Conservation (phyloP, 1,140 invertebrate species). For the Microplitis demolitor region DNA sequence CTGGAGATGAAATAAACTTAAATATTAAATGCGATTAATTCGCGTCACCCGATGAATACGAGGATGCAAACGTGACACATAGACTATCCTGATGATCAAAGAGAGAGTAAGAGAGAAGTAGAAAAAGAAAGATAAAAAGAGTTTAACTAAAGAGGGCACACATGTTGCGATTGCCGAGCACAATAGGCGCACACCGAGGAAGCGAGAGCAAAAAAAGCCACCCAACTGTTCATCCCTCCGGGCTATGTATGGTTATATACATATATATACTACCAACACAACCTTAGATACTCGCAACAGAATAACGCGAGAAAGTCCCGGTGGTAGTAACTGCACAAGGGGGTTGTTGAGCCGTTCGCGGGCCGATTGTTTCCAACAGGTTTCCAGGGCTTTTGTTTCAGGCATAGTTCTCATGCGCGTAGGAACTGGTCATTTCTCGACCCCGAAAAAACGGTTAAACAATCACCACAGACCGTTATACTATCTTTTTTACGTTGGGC, state of each 20-base stretch:
- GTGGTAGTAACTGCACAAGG: slow-evolving; percentile 27
- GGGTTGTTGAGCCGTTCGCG: background rate
- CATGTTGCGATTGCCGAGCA: slow-evolving; percentile 1
- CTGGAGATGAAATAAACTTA: no score
- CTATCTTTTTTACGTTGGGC: no score
- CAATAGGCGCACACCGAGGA: background rate
- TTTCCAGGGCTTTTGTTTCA: background rate
- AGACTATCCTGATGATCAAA: no score
- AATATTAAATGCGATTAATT: no score
- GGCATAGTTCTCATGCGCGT: slow-evolving; percentile 2
- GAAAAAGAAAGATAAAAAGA: no score
- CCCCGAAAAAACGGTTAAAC: slow-evolving; percentile 11
- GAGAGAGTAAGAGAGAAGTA: no score
- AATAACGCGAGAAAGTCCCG: slow-evolving; percentile 27
- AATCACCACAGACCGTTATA: background rate
- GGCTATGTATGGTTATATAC: background rate
- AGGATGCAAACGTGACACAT: no score
- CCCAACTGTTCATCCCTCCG: slow-evolving; percentile 10
- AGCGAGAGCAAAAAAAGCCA: slow-evolving; percentile 5
- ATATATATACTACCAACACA: no score
- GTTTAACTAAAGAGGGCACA: background rate
- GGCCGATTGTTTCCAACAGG: slow-evolving; percentile 7
- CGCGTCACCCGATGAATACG: no score
- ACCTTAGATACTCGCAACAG: background rate
- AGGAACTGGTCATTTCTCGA: slow-evolving; percentile 8